These are phyloP conservation scores for Lamprologus speciosus DNA, from an alignment of 2,113 vertebrate genomes.

Conservation along the genomic window DNA sequence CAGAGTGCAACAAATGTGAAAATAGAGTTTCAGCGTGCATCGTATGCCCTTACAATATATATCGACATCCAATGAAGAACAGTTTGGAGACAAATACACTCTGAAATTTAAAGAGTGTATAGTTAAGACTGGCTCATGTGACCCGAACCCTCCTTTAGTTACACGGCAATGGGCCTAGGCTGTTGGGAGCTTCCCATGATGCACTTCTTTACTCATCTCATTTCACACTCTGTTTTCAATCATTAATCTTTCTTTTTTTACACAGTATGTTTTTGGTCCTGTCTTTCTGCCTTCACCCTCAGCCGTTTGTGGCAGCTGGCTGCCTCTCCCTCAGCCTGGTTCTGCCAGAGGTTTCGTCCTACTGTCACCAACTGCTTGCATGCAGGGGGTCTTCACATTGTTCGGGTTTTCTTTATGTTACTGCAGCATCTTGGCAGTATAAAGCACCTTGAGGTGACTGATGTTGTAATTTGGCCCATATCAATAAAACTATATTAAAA, in stretches of 20 bases:
- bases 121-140: background rate
- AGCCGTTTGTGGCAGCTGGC: background rate
- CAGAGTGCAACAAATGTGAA: background rate
- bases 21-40: background rate
- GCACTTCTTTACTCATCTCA: background rate
- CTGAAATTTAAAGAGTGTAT: background rate
- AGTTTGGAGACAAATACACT: background rate
- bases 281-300: background rate
- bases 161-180: background rate
- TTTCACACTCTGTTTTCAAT: background rate
- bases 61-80: background rate
- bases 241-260: background rate
- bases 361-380: rapidly evolving
- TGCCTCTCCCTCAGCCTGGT: background rate
- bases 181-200: background rate
- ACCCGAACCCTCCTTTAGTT: background rate
- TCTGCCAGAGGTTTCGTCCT: background rate
- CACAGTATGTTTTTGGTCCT: rapidly evolving
- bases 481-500: background rate
- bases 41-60: rapidly evolving
- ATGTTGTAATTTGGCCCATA: background rate
- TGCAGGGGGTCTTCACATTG: background rate
- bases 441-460: background rate
- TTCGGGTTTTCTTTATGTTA: rapidly evolving
- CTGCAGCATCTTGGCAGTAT: background rate